These are phyloP conservation scores for Barnardius zonarius DNA, from an alignment of 2,113 vertebrate species.

Conservation along the genomic window DNA sequence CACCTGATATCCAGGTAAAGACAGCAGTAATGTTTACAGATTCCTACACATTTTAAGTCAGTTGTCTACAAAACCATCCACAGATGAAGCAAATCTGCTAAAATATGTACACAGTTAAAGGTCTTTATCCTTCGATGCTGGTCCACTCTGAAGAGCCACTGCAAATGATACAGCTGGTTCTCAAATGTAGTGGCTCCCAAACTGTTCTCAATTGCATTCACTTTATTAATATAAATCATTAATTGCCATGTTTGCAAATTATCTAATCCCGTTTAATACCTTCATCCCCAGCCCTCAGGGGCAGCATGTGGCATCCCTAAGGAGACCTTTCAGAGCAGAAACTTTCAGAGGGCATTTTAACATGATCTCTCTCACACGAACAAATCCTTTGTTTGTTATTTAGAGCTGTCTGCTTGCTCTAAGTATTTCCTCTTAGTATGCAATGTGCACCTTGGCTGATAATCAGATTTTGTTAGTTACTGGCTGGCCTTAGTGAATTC, in stretches of 20 bases:
- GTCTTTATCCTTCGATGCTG: background rate
- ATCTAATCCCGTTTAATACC: background rate
- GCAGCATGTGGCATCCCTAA: background rate
- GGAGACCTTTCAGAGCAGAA: background rate
- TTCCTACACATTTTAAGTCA: background rate
- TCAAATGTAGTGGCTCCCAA: background rate
- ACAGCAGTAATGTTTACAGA: background rate
- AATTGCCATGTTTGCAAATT: background rate
- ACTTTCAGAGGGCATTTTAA: background rate
- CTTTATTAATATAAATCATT: background rate
- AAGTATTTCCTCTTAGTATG: background rate
- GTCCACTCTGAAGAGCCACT: background rate
- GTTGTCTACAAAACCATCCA: background rate
- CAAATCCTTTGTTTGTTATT: background rate
- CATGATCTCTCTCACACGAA: background rate
- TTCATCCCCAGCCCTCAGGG: background rate
- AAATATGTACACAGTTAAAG: background rate
- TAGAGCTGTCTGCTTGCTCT: background rate
- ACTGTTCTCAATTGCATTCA: background rate
- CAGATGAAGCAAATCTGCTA: background rate
- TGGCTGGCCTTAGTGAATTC: background rate
- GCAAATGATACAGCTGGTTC: background rate
- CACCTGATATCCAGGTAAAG: background rate
- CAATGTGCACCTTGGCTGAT: background rate
- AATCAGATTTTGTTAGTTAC: background rate